A percentile compares a stretch with the other conserved stretches of the same genome.
Conservation (phyloP, 2,797 vertebrate genomes). For the Apogon talboti region DNA sequence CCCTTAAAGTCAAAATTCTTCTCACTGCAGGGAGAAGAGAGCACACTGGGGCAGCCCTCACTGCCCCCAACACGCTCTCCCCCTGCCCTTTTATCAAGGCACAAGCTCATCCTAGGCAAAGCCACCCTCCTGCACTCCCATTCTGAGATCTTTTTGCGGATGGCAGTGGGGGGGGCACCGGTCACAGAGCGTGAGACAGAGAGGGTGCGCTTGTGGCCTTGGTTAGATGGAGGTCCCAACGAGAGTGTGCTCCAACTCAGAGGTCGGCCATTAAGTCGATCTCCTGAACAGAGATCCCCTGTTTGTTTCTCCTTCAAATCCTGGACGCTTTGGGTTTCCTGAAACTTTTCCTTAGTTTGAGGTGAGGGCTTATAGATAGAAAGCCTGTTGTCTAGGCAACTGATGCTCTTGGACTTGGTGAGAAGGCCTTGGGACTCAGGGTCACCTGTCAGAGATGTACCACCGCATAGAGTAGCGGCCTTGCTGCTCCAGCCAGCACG, state of each 20-base stretch:
- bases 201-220: constrained; percentile 84
- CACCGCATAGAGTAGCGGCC: constrained; percentile 74
- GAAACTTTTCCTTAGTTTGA: constrained; percentile 41
- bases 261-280: constrained; percentile 80
- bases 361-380: constrained; percentile 85
- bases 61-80: constrained; percentile 88
- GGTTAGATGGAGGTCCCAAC: constrained; percentile 80
- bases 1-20: constrained; percentile 96
- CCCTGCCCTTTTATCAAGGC: constrained; percentile 89
- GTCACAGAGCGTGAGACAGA: constrained; percentile 83
- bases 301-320: constrained; percentile 82
- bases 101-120: constrained; percentile 89
- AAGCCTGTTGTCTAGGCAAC: constrained; percentile 90
- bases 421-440: constrained; percentile 79
- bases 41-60: constrained; percentile 92
- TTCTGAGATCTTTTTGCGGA: constrained; percentile 97
- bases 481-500: constrained; percentile 85
- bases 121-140: constrained; percentile 93
- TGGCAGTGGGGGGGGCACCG: constrained; percentile 86
- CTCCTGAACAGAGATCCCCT: constrained; percentile 63
- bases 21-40: constrained; percentile 94
- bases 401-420: constrained; percentile 90
- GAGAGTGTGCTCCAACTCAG: constrained; percentile 89
- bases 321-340: constrained; percentile 76
- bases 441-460: constrained; percentile 78